Percentiles rank a stretch among this genome's conserved stretches.
Evolutionary conservation across 2,113 vertebrate genomes (phyloP).

Genomic region (Rhegmatorhina hoffmannsi): DNA sequence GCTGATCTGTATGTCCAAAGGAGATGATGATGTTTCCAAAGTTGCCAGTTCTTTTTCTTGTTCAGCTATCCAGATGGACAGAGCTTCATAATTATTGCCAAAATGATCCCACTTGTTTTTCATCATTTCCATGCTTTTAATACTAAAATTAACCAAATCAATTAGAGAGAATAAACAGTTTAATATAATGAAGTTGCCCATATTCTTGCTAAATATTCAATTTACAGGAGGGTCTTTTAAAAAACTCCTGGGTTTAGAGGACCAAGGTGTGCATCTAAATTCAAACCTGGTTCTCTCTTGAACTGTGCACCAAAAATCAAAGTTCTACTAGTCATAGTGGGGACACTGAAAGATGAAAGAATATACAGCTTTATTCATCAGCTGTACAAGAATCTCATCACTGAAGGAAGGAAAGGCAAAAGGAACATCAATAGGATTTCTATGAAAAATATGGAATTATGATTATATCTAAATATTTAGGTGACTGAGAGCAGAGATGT

Average conservation of each 20-base stretch:
- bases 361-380: neutral
- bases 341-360: neutral
- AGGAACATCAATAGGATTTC: neutral
- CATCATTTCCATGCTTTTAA: conserved; percentile 89
- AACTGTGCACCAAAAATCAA: neutral
- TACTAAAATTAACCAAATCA: conserved; percentile 84
- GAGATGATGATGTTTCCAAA: conserved; percentile 77
- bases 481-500: neutral
- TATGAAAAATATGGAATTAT: neutral
- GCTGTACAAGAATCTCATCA: neutral
- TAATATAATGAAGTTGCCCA: conserved; percentile 52
- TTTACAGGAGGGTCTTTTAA: neutral
- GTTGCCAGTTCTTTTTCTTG: conserved; percentile 84
- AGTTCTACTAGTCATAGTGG: neutral
- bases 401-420: neutral
- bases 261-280: neutral
- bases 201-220: conserved; percentile 1
- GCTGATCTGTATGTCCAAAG: conserved; percentile 84
- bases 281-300: neutral
- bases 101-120: conserved; percentile 89
- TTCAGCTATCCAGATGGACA: conserved; percentile 88
- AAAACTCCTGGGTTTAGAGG: neutral
- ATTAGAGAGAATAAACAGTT: conserved; percentile 73
- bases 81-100: conserved; percentile 83
- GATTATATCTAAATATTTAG: neutral